Percentiles rank a stretch among this genome's conserved stretches.
Conservation (phyloP, 2,113 vertebrate species). For the Ceratotherium simum region DNA sequence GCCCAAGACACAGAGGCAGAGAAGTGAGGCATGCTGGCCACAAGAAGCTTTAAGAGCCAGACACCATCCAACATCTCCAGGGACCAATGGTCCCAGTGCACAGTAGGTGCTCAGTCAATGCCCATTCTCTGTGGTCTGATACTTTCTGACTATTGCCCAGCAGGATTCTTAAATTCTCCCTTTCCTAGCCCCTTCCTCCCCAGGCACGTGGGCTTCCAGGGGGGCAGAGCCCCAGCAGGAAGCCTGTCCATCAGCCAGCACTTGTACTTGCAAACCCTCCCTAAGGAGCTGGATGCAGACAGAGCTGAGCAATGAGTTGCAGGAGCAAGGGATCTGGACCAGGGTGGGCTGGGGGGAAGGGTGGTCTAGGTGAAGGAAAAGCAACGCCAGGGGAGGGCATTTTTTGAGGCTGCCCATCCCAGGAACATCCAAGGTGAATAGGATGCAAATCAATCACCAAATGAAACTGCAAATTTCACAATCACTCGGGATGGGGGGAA, state of each 20-base stretch:
- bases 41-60: background rate
- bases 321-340: background rate
- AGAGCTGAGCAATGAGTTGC: background rate
- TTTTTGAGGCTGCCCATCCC: background rate
- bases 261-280: too few species aligned
- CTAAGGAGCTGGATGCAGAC: background rate
- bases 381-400: background rate
- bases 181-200: too few species aligned
- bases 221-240: background rate
- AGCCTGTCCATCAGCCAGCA: too few species aligned
- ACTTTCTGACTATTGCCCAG: background rate
- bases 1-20: background rate
- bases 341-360: accelerated
- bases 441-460: too few species aligned
- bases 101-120: background rate
- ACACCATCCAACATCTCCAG: background rate
- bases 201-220: background rate
- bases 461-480: too few species aligned
- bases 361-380: background rate
- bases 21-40: too few species aligned
- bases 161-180: background rate
- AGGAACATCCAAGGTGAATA: too few species aligned
- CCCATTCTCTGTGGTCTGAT: too few species aligned
- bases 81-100: background rate
- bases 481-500: too few species aligned